Evolutionary conservation across 23 tunicate species (phyloP), one percentile per base, ranked within the genome.

Genomic region (Ciona savignyi): DNA sequence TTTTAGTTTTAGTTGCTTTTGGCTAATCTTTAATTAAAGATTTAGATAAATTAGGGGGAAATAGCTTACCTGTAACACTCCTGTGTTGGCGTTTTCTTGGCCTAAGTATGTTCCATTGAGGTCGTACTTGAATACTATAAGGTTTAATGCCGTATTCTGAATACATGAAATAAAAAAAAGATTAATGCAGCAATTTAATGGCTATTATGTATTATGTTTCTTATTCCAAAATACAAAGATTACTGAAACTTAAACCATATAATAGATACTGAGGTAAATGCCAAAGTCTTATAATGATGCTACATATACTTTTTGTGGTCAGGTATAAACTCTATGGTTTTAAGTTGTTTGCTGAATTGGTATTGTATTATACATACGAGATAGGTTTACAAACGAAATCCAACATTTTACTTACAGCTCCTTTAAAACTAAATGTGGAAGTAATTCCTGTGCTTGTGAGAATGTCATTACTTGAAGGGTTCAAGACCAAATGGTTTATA

Each of bases 71-170:
- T 93, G 98, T 60, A 93, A 33, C 19, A 80, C n/a, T 28, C 98
- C 98, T 60, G 76, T 74, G 20, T 77, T 70, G 24, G 83, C 88
- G 23, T 24, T 31, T 74, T 80, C 76, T 2, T 63, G 6, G 1
- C 98, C 98, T 20, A 93, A 68, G 63, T 28, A 93, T 2, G 84
- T 79, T 2, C 98, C 98, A 70, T 78, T 86, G 63, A 72, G 83
- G 51, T 82, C 82, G 61, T 86, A 93, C 62, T 70, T 85, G 19
- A 78, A 73, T 15, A 83, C 93, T 0, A 85, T 79, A 0, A 92
- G 29, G 67, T 85, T 77, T 21, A 92, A 66, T 0, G 35, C 27
- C 1, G 65, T 48, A 68, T 67, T 73, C 95, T 86, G 86, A 19
- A 77, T 32, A 77, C 32, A 34, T 4, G 34, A 15, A 35, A 35